phyloP scores from a whole-genome alignment of 2,888 invertebrate genomes.

The Cylloceria caligata region DNA sequence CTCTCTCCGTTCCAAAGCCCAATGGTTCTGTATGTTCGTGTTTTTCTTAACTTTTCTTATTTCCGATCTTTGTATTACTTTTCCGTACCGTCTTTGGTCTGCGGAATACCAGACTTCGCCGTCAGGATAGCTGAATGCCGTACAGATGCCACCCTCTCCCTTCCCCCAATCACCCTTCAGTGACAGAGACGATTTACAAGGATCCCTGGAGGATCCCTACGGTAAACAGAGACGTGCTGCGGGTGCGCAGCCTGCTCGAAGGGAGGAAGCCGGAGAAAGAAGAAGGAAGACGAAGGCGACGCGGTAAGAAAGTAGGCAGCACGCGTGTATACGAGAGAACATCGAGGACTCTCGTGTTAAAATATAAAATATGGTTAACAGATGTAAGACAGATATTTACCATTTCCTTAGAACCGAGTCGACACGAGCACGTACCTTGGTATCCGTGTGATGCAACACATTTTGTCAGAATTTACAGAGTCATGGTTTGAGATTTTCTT shows the following conservation, averaged over 20 bases:
- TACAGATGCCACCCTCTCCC: slow-evolving; percentile 67
- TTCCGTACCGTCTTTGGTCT: slow-evolving; percentile 31
- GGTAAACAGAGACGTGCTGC: slow-evolving; percentile 63
- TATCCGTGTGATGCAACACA: neutral
- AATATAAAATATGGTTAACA: slow-evolving; percentile 70
- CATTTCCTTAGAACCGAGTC: neutral
- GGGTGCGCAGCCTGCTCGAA: slow-evolving; percentile 39
- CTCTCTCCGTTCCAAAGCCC: neutral
- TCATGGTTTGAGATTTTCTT: slow-evolving; percentile 14
- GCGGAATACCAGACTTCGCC: slow-evolving; percentile 1
- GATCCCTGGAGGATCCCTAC: slow-evolving; percentile 64
- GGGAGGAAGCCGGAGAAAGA: slow-evolving; percentile 18
- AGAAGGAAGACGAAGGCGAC: slow-evolving; percentile 27
- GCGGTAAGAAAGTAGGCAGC: slow-evolving; percentile 4
- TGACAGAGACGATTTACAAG: slow-evolving; percentile 62
- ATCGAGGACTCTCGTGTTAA: slow-evolving; percentile 60
- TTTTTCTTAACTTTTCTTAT: slow-evolving; percentile 19
- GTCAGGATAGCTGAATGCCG: slow-evolving; percentile 25
- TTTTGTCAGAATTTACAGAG: neutral
- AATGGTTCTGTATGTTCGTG: neutral
- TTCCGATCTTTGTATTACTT: slow-evolving; percentile 12
- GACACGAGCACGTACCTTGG: neutral
- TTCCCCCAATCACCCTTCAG: slow-evolving; percentile 21
- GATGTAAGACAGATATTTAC: slow-evolving; percentile 59
- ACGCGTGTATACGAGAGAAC: neutral